A percentile compares a stretch with the other conserved stretches of the same genome.
Conservation (phyloP, 2,797 vertebrate genomes). For the Characodon lateralis region DNA sequence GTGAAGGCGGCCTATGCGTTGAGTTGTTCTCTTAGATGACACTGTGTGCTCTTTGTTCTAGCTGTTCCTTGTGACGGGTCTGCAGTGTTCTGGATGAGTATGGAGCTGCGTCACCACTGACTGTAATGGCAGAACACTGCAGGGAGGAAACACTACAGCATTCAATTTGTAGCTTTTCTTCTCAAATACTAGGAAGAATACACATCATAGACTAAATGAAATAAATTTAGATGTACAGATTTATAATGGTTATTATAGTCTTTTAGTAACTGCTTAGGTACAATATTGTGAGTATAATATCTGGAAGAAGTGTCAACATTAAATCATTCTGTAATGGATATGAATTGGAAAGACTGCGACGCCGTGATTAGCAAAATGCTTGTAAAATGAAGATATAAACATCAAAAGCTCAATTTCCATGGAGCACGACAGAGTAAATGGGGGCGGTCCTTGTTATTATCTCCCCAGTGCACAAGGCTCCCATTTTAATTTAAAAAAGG, state of each 20-base stretch:
- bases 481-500: slow-evolving; percentile 70
- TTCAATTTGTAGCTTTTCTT: slow-evolving; percentile 37
- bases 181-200: background rate
- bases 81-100: slow-evolving; percentile 72
- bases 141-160: slow-evolving; percentile 66
- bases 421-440: slow-evolving; percentile 30
- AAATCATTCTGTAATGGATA: slow-evolving; percentile 13
- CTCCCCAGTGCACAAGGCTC: slow-evolving; percentile 53
- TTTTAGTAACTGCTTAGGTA: slow-evolving; percentile 2
- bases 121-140: slow-evolving; percentile 71
- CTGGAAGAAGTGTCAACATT: slow-evolving; percentile 8
- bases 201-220: background rate
- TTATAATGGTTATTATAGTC: background rate
- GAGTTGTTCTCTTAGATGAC: slow-evolving; percentile 56
- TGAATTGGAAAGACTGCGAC: slow-evolving; percentile 2
- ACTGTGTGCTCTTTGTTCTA: slow-evolving; percentile 70
- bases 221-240: slow-evolving; percentile 1
- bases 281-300: slow-evolving; percentile 7
- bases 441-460: slow-evolving; percentile 24
- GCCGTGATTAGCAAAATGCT: slow-evolving; percentile 24
- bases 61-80: slow-evolving; percentile 66
- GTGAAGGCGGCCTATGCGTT: slow-evolving; percentile 31
- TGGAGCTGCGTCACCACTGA: slow-evolving; percentile 72
- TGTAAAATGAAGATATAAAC: slow-evolving; percentile 23
- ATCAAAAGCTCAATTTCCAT: slow-evolving; percentile 29